phyloP scores from a whole-genome alignment of 23 tunicate species.

The Oikopleura albicans region DNA sequence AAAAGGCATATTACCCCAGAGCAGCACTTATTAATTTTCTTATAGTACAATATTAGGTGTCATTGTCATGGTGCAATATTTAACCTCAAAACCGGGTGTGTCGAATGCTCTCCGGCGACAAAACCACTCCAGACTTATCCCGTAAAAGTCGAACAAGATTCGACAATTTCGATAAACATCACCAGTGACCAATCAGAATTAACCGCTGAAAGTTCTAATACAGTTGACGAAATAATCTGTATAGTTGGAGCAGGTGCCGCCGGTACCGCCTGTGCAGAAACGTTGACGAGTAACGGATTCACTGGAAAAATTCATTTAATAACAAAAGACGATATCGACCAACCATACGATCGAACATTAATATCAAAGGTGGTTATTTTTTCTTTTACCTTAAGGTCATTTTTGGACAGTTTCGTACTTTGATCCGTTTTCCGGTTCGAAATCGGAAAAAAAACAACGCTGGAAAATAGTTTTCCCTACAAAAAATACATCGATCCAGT shows the following conservation, averaged over 20 bases:
- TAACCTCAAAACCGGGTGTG: neutral
- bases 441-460: no score
- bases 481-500: no score
- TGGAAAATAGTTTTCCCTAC: no score
- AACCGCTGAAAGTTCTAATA: neutral
- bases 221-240: neutral
- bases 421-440: no score
- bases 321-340: neutral
- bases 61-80: slow-evolving; percentile 14
- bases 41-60: neutral
- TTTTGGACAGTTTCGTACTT: no score
- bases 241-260: slow-evolving; percentile 3
- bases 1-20: no score
- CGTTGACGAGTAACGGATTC: neutral
- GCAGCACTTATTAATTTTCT: no score
- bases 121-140: neutral
- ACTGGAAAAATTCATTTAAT: neutral
- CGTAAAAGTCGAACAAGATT: neutral
- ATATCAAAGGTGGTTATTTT: neutral
- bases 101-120: neutral
- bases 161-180: neutral
- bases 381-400: no score
- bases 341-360: neutral
- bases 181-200: neutral
- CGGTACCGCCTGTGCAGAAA: neutral